Conservation (phyloP, 2,888 invertebrate genomes). For the Eupithecia vulgata region DNA sequence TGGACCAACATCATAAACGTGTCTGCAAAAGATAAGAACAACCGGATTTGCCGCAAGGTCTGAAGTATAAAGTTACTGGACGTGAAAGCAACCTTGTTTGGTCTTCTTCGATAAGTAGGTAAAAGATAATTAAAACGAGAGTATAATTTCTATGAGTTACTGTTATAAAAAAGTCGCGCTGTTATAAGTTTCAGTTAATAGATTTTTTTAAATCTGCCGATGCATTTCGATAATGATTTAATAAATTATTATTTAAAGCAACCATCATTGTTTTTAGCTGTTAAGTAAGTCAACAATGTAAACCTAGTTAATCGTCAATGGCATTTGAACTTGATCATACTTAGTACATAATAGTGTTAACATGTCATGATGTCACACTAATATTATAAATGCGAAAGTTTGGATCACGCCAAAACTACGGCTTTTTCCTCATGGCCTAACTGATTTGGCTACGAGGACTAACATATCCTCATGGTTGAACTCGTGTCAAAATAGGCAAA, state of each 20-base stretch:
- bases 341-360: background rate
- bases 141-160: no score
- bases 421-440: no score
- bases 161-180: background rate
- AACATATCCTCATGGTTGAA: no score
- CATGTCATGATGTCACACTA: background rate
- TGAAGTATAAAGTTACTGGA: no score
- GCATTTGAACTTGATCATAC: background rate
- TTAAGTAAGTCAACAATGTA: background rate
- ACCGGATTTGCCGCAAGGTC: no score
- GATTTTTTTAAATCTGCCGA: background rate
- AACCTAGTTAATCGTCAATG: background rate
- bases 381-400: no score
- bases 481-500: no score
- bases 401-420: no score
- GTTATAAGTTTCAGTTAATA: background rate
- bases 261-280: background rate
- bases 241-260: background rate
- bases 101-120: background rate
- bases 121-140: background rate
- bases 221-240: background rate
- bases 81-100: background rate
- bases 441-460: no score
- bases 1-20: no score
- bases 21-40: no score